A percentile compares a stretch with the other conserved stretches of the same genome.
phyloP scores from a whole-genome alignment of 1,140 invertebrate genomes.

The Euwallacea similis region DNA sequence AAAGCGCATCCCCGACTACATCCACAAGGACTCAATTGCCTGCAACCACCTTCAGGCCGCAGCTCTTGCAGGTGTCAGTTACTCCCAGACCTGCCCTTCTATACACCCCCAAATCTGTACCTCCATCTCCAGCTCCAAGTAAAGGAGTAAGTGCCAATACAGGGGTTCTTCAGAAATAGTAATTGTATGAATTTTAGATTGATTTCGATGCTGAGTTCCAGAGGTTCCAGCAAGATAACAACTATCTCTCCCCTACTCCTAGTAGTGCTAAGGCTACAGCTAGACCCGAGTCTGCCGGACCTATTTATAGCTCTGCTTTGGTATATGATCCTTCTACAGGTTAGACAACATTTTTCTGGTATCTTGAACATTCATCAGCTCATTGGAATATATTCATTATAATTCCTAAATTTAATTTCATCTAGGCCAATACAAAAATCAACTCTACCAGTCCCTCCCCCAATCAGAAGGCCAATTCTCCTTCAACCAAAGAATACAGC shows the following conservation, averaged over 20 bases:
- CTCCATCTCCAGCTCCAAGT: slow-evolving; percentile 49
- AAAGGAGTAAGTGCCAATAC: slow-evolving; percentile 22
- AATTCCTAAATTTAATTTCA: background rate
- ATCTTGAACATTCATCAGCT: background rate
- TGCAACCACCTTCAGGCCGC: slow-evolving; percentile 67
- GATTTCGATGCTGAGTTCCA: slow-evolving; percentile 75
- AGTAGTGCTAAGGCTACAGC: slow-evolving; percentile 52
- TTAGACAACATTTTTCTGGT: background rate
- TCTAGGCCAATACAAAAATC: slow-evolving; percentile 70
- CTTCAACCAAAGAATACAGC: slow-evolving; percentile 72
- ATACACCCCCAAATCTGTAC: slow-evolving; percentile 57
- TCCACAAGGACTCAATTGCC: slow-evolving; percentile 61
- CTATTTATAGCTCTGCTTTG: slow-evolving; percentile 73
- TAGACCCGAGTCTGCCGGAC: slow-evolving; percentile 48
- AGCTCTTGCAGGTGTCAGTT: slow-evolving; percentile 63
- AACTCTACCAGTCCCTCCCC: slow-evolving; percentile 74
- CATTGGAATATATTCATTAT: background rate
- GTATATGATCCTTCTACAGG: slow-evolving; percentile 76
- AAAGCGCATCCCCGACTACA: slow-evolving; percentile 44
- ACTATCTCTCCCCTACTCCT: slow-evolving; percentile 58
- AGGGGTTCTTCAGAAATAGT: slow-evolving; percentile 46
- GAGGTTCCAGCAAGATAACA: slow-evolving; percentile 76
- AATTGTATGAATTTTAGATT: slow-evolving; percentile 54
- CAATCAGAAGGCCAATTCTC: slow-evolving; percentile 71
- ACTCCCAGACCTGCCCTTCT: slow-evolving; percentile 59